Evolutionary conservation across 2,888 invertebrate species (phyloP), one percentile per base, ranked within the genome.

Genomic region (Pristionchus japonicus): DNA sequence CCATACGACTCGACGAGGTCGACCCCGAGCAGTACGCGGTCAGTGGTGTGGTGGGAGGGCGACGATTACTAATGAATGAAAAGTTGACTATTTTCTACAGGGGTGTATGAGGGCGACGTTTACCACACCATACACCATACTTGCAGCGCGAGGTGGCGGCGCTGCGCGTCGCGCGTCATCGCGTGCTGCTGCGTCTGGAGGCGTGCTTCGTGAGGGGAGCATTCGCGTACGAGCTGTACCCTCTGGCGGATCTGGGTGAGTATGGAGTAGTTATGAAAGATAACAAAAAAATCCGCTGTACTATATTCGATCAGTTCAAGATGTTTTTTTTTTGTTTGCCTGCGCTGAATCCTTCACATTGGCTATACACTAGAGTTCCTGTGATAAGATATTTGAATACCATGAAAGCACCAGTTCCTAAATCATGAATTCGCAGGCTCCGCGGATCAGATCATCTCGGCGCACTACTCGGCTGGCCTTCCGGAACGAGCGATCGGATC

Each of bases 401-500:
- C 34, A 52, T 13, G 57, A 52, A 52, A 34, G 27, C 37, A 34
- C 52, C 83, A 15, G 43, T 13, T 40, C 43, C 20, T 20, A 47
- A 77, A 77, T 77, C 34, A 31, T 47, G 31, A 57, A 17, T 80
- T 7, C 88, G 34, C 67, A 86, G 89, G 88, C 15, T 85, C 88
- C 3, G 85, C 74, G 1, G 70, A 84, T 23, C 70, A 34, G 37
- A 49, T 89, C 43, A 89, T 87, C 23, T 31, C 43, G 2, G 34
- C 23, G 31, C 74, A 86, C 49, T 89, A 89, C 70, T 82, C 82
- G 52, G 86, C 49, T 37, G 97, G 98, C 4, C 95, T 98, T 88
- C 96, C 97, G 0, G 98, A 98, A 95, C 95, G 96, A 83, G 96
- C 97, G 13, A 96, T 97, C 92, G 96, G 97, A 17, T 96, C 97